A percentile compares a stretch with the other conserved stretches of the same genome.
These are phyloP conservation scores for Passerculus sandwichensis DNA, from an alignment of 2,797 vertebrate genomes.

Conservation along the genomic window DNA sequence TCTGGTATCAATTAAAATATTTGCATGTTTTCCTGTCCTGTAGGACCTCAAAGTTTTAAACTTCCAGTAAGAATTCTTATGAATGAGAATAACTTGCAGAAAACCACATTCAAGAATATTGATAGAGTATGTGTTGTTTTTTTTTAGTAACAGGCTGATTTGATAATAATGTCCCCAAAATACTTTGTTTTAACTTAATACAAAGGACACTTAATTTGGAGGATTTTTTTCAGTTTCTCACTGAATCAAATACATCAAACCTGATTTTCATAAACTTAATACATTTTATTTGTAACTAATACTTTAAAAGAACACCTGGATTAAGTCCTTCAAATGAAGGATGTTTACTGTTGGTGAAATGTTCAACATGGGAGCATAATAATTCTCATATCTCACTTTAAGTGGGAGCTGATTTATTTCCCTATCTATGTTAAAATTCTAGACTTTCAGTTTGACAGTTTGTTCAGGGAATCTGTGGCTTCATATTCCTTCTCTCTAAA, in stretches of 20 bases:
- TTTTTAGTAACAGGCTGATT: background rate
- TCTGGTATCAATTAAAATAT: background rate
- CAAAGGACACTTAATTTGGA: background rate
- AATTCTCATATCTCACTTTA: background rate
- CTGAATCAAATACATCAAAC: background rate
- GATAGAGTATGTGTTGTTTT: background rate
- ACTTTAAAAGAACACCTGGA: background rate
- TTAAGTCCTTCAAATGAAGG: background rate
- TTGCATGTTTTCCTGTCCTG: background rate
- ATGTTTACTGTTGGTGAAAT: background rate
- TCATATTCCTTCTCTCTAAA: background rate
- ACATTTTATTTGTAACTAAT: background rate
- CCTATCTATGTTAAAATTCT: background rate
- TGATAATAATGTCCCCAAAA: background rate
- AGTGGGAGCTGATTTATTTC: background rate
- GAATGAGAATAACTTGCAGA: background rate
- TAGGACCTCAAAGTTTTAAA: background rate
- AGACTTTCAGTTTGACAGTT: background rate
- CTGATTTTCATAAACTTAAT: background rate
- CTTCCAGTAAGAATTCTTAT: background rate
- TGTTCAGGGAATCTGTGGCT: background rate
- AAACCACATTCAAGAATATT: background rate
- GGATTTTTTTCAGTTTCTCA: background rate
- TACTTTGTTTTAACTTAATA: background rate
- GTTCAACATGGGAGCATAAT: background rate